phyloP scores from a whole-genome alignment of 2,113 vertebrate species.

The Aix galericulata region DNA sequence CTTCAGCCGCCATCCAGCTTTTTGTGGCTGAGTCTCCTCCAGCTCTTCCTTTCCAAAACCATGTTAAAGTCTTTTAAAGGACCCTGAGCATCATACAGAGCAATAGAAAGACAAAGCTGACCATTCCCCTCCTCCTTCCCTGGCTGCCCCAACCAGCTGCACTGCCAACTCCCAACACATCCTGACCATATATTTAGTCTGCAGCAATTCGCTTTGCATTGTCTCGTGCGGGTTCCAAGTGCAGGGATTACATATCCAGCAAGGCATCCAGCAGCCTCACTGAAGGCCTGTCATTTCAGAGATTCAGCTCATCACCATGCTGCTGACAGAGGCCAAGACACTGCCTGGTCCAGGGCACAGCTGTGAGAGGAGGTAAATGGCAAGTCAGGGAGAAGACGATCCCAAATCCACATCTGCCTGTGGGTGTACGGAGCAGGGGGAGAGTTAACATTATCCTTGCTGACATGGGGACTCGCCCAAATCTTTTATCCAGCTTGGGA shows the following conservation, averaged over 20 bases:
- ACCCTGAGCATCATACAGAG: background rate
- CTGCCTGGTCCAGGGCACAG: background rate
- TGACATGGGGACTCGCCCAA: background rate
- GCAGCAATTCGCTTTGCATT: slow-evolving; percentile 31
- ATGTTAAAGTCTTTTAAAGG: background rate
- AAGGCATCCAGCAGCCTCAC: background rate
- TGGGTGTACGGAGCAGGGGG: background rate
- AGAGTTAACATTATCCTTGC: background rate
- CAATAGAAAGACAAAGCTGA: background rate
- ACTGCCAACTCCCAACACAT: slow-evolving; percentile 39
- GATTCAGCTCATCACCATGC: background rate
- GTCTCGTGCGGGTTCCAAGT: background rate
- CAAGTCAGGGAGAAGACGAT: background rate
- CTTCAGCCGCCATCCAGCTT: background rate
- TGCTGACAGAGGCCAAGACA: background rate
- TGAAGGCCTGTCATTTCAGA: background rate
- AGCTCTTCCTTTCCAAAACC: slow-evolving; percentile 13
- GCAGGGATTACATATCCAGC: background rate
- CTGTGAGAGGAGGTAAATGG: background rate
- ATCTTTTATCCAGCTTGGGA: background rate
- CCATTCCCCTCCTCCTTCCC: background rate
- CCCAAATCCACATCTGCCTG: background rate
- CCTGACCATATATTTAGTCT: slow-evolving; percentile 54
- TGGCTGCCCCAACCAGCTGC: slow-evolving; percentile 19
- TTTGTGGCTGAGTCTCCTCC: background rate